These are phyloP conservation scores for Dendrocincla tyrannina DNA, from an alignment of 2,797 vertebrate genomes.

Conservation along the genomic window DNA sequence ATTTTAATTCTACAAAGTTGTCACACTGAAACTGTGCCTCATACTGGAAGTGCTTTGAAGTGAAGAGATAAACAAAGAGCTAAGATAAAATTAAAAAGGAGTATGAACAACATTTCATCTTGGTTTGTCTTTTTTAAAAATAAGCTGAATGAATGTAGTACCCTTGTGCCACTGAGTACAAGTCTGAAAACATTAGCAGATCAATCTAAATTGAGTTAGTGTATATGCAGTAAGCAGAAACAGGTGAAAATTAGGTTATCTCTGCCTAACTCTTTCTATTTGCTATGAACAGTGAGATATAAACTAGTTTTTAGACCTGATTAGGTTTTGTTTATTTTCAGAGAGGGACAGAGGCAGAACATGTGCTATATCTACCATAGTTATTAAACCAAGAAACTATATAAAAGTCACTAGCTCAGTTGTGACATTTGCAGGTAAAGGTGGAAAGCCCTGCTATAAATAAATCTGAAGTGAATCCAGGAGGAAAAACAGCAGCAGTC, in stretches of 20 bases:
- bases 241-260: constrained; percentile 84
- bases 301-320: constrained; percentile 77
- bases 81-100: constrained; percentile 77
- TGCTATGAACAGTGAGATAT: constrained; percentile 73
- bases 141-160: constrained; percentile 70
- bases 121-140: constrained; percentile 52
- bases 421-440: constrained; percentile 49
- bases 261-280: constrained; percentile 74
- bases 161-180: constrained; percentile 61
- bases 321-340: constrained; percentile 71
- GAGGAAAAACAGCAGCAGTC: constrained; percentile 4
- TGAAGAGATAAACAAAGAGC: constrained; percentile 72
- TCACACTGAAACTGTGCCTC: constrained; percentile 62
- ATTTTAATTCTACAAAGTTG: constrained; percentile 73
- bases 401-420: constrained; percentile 18
- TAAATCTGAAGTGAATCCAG: constrained; percentile 23
- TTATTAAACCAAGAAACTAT: constrained; percentile 57
- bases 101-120: constrained; percentile 71
- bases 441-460: constrained; percentile 36
- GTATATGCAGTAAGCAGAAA: constrained; percentile 79
- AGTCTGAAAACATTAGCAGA: constrained; percentile 74
- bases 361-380: constrained; percentile 41
- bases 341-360: constrained; percentile 41
- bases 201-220: constrained; percentile 81
- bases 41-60: constrained; percentile 71